Conservation (phyloP, 2,888 invertebrate genomes). For the Lymantria monacha region DNA sequence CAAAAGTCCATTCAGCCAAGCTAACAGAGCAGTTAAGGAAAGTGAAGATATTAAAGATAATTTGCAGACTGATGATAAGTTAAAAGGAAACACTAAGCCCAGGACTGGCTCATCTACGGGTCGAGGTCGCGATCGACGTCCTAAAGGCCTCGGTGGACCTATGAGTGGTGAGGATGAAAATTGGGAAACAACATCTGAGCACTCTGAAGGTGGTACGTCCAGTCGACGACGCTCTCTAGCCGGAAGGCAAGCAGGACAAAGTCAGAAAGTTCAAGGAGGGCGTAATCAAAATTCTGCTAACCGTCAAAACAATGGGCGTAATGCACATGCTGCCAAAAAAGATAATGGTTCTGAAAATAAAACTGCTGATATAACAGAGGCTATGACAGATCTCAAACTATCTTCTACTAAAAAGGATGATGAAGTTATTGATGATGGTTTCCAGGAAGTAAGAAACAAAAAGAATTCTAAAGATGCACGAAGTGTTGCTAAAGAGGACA, state of each 20-base stretch:
- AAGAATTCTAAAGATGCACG: slow-evolving; percentile 86
- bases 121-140: slow-evolving; percentile 71
- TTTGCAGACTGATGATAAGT: slow-evolving; percentile 82
- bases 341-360: slow-evolving; percentile 56
- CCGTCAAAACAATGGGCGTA: slow-evolving; percentile 59
- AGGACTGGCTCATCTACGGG: slow-evolving; percentile 85
- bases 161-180: slow-evolving; percentile 83
- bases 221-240: slow-evolving; percentile 57
- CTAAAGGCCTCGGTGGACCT: slow-evolving; percentile 59
- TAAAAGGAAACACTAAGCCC: slow-evolving; percentile 85
- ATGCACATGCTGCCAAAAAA: slow-evolving; percentile 55
- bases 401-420: slow-evolving; percentile 67
- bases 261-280: slow-evolving; percentile 55
- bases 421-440: slow-evolving; percentile 85
- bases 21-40: slow-evolving; percentile 65
- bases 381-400: slow-evolving; percentile 67
- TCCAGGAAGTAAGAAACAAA: slow-evolving; percentile 92
- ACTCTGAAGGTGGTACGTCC: slow-evolving; percentile 83
- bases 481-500: slow-evolving; percentile 63
- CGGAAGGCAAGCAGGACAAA: slow-evolving; percentile 49
- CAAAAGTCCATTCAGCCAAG: slow-evolving; percentile 87
- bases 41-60: slow-evolving; percentile 63
- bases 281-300: slow-evolving; percentile 64
- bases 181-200: slow-evolving; percentile 93
- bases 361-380: slow-evolving; percentile 65